Evolutionary conservation across 1,140 invertebrate species (phyloP).

Genomic region (Pogonognathellus flavescens): DNA sequence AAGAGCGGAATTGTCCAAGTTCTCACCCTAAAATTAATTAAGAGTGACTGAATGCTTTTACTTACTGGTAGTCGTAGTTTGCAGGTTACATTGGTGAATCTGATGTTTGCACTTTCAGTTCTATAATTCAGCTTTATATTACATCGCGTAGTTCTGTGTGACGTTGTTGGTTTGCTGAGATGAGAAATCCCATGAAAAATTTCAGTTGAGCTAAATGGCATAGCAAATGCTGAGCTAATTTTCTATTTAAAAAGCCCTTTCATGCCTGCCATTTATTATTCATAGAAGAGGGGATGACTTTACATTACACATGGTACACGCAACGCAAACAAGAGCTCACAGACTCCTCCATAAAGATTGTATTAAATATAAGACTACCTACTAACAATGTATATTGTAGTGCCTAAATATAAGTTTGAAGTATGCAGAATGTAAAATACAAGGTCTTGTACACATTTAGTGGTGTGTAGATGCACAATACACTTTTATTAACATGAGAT

Average conservation of each 20-base stretch:
- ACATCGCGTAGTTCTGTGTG: not conserved
- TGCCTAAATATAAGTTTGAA: too few species aligned
- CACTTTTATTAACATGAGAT: too few species aligned
- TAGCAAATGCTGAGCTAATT: conserved; percentile 46
- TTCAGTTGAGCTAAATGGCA: conserved; percentile 17
- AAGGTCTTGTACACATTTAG: too few species aligned
- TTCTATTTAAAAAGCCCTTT: conserved; percentile 50
- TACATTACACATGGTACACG: not conserved
- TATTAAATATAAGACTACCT: not conserved
- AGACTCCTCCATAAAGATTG: not conserved
- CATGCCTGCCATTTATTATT: conserved; percentile 38
- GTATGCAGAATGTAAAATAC: too few species aligned
- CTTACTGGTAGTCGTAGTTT: not conserved
- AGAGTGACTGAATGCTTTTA: not conserved
- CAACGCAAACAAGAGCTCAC: not conserved
- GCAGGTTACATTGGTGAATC: not conserved
- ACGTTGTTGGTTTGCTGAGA: not conserved
- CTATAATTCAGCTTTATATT: not conserved
- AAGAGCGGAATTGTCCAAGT: not conserved
- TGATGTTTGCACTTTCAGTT: not conserved
- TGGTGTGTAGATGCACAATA: too few species aligned
- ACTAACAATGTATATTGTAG: not conserved
- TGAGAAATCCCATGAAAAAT: not conserved
- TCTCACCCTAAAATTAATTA: conserved; percentile 21
- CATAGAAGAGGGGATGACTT: conserved; percentile 37